Evolutionary conservation across 2,113 vertebrate species (phyloP).

Genomic region (Polypterus bichir): DNA sequence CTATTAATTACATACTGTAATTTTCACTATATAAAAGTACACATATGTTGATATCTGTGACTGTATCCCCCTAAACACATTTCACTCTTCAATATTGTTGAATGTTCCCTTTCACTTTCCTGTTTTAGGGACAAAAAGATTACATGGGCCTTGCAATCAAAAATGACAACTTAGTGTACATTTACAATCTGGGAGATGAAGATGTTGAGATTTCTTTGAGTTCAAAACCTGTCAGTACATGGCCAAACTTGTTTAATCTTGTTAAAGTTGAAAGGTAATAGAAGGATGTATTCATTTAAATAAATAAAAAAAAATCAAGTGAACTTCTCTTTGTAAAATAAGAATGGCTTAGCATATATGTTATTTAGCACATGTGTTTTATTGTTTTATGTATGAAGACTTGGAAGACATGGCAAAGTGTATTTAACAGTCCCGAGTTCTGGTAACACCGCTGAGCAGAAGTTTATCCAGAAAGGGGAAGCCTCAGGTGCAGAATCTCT

Average conservation of each 20-base stretch:
- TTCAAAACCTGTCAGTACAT: conserved; percentile 86
- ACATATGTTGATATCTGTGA: too few relatives aligned
- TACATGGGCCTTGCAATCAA: conserved; percentile 92
- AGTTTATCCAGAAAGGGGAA: conserved; percentile 92
- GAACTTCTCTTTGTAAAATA: background rate
- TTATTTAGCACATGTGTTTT: too few relatives aligned
- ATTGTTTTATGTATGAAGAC: conserved; percentile 34
- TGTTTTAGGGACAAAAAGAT: conserved; percentile 68
- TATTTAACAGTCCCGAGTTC: conserved; percentile 84
- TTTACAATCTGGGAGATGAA: conserved; percentile 79
- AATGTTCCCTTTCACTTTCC: conserved; percentile 4
- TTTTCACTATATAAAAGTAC: too few relatives aligned
- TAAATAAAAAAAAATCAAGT: background rate
- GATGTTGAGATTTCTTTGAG: conserved; percentile 85
- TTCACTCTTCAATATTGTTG: conserved; percentile 15
- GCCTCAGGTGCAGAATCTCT: conserved; percentile 66
- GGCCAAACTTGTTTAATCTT: conserved; percentile 87
- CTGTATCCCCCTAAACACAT: background rate
- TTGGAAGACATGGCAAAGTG: conserved; percentile 84
- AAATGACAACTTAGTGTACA: conserved; percentile 82
- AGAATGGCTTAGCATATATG: too few relatives aligned
- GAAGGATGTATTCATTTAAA: background rate
- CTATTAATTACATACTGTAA: background rate
- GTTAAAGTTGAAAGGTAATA: conserved; percentile 86
- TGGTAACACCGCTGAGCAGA: conserved; percentile 75